phyloP scores from a whole-genome alignment of 2,113 vertebrate species.

The Spermophilus dauricus region DNA sequence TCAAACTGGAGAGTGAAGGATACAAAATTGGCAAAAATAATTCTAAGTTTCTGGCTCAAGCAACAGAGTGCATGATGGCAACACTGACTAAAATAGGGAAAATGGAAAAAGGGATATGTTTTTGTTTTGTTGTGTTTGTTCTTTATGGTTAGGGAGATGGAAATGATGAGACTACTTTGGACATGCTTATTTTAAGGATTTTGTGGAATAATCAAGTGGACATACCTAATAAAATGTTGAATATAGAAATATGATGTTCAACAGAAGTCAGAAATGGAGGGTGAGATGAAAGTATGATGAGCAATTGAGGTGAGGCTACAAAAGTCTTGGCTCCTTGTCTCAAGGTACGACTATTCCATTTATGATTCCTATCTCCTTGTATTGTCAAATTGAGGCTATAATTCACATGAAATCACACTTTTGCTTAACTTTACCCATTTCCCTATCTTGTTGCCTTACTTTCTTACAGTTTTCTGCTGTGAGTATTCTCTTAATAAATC shows the following conservation, averaged over 20 bases:
- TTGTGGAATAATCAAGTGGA: background rate
- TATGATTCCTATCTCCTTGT: background rate
- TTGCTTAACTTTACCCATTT: constrained; percentile 12
- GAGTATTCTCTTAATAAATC: background rate
- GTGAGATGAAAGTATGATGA: background rate
- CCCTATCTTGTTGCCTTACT: background rate
- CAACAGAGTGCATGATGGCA: background rate
- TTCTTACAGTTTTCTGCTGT: background rate
- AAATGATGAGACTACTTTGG: background rate
- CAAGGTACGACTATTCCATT: background rate
- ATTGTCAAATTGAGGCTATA: background rate
- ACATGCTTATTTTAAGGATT: background rate
- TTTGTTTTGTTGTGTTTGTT: background rate
- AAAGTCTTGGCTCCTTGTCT: background rate
- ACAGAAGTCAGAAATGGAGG: background rate
- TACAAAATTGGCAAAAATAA: constrained; percentile 17
- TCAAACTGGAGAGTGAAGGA: background rate
- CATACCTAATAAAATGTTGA: background rate
- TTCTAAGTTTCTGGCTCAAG: constrained; percentile 10
- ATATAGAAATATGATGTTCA: background rate
- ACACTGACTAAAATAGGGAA: background rate
- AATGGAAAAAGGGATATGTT: background rate
- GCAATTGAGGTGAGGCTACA: background rate
- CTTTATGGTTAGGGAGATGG: background rate
- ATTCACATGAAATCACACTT: background rate